Base-by-base conservation (phyloP, 2,888 invertebrate genomes). In the Mimas tiliae region DNA sequence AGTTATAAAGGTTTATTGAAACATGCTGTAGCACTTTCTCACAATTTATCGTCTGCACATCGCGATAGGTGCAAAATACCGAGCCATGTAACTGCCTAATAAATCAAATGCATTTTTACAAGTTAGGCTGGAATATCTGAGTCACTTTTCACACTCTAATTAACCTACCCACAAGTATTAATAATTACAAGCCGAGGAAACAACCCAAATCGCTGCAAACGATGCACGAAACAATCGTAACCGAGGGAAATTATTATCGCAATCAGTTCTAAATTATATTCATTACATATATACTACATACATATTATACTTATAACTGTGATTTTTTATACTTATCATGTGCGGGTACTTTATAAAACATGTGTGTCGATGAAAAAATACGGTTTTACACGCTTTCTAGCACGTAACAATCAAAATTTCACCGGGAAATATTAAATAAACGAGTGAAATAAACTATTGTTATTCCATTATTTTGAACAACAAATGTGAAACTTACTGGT, bases 61-160 rank as follows among this genome's bases (percentile, higher is more conserved):
- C 34, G 47, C 47, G 47, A 34, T 58, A 58, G 11, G 19, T 58
- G 27, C 11, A 55, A 16, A 48, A 58, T 58, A 65, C 55, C 53
- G 33, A 16, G 21, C 58, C 8, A 48, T 70, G 71, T 66, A 74
- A 75, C 70, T 78, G 75, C 74, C 72, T 72, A 79, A 81, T 84
- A 87, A 87, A 85, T 86, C 79, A 79, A 75, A 75, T 80, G 80
- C 83, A 87, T 87, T 88, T 90, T 88, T 86, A 83, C 81, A 83
- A 85, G 79, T 89, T 88, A 86, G 90, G 86, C 81, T 84, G 84
- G 79, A 77, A 88, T 58, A 58, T 85, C 84, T 89, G 90, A 92
- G 83, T 91, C 91, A 93, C 80, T 81, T 87, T 91, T 93, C 93
- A 93, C 93, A 93, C 93, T 93, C 93, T 82, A 93, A 89, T 93